Evolutionary conservation across 2,888 invertebrate genomes (phyloP).

Genomic region (Argyresthia goedartella): DNA sequence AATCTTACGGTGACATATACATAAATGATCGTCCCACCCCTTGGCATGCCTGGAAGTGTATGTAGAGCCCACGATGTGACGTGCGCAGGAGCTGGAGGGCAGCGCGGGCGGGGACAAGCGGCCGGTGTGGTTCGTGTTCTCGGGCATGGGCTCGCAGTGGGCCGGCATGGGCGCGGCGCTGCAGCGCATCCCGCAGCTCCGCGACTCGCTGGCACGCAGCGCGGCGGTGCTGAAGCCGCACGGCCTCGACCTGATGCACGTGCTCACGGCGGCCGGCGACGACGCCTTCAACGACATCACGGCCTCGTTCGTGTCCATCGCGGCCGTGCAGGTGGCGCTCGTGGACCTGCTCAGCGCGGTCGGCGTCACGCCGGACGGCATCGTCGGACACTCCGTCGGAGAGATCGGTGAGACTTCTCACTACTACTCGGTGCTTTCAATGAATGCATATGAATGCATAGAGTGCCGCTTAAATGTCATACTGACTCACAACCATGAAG

Average conservation of each 20-base stretch:
- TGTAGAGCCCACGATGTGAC: too few species aligned
- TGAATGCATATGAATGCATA: too few species aligned
- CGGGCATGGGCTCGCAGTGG: constrained; percentile 99
- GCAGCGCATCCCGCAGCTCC: constrained; percentile 86
- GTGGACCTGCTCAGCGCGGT: constrained; percentile 85
- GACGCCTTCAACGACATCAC: constrained; percentile 87
- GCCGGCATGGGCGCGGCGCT: constrained; percentile 93
- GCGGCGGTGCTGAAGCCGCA: constrained; percentile 83
- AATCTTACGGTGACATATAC: too few species aligned
- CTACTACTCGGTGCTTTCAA: too few species aligned
- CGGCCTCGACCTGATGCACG: constrained; percentile 85
- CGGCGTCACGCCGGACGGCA: constrained; percentile 91
- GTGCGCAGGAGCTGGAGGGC: constrained; percentile 29
- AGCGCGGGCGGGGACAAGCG: constrained; percentile 75
- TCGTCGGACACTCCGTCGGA: constrained; percentile 96
- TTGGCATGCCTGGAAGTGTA: too few species aligned
- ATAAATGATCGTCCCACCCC: too few species aligned
- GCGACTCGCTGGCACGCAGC: constrained; percentile 80
- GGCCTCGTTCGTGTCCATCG: constrained; percentile 93
- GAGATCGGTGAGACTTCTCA: constrained; percentile 83
- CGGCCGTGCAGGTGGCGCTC: constrained; percentile 96
- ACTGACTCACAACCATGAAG: not conserved
- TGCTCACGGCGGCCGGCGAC: constrained; percentile 82
- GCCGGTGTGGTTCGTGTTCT: constrained; percentile 95
- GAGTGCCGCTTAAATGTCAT: not conserved